Base-by-base conservation (phyloP, 2,888 invertebrate genomes). In the Sinhomidia bicolor region DNA sequence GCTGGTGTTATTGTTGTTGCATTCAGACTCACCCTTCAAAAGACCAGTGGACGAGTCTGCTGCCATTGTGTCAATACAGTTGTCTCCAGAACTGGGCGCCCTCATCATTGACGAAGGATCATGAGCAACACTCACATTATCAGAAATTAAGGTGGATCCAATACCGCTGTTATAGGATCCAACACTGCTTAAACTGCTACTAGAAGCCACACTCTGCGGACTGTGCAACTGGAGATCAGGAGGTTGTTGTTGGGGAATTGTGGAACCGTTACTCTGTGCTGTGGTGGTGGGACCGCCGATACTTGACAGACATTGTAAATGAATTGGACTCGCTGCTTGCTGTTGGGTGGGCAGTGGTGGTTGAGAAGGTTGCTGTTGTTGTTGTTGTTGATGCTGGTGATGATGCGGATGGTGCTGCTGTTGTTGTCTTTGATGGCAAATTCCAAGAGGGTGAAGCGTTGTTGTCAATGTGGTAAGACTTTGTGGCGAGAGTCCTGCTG, bases 391-490 rank as follows among this genome's bases (percentile, higher is more conserved):
- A n/a, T n/a, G n/a, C n/a, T 57, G 62, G 44, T 86, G 89, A 7
- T 60, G 74, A 68, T 74, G 81, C n/a, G 17, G 85, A 26, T 71
- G 85, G n/a, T 71, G 84, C 5, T 76, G 84, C 23, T 84, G 79
- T 36, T 36, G 88, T 26, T 89, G 86, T 79, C 86, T 87, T 83
- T 86, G 89, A 87, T 86, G 86, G 89, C 89, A 89, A 51, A 89
- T 86, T 88, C 89, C 85, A 85, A 90, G 89, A 79, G 85, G 89
- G 85, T 86, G 85, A 86, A 85, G 85, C 88, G 84, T 89, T 87
- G 81, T 89, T 88, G 85, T 90, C 89, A 89, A 88, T 89, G 85
- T 88, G 87, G 78, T 90, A 80, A 87, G 71, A 89, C 54, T 89
- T 85, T 60, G 89, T 14, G 89, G 81, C 26, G 89, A 85, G 10